These are phyloP conservation scores for Amitus sp. DNA, from an alignment of 2,888 invertebrate genomes.

Conservation along the genomic window DNA sequence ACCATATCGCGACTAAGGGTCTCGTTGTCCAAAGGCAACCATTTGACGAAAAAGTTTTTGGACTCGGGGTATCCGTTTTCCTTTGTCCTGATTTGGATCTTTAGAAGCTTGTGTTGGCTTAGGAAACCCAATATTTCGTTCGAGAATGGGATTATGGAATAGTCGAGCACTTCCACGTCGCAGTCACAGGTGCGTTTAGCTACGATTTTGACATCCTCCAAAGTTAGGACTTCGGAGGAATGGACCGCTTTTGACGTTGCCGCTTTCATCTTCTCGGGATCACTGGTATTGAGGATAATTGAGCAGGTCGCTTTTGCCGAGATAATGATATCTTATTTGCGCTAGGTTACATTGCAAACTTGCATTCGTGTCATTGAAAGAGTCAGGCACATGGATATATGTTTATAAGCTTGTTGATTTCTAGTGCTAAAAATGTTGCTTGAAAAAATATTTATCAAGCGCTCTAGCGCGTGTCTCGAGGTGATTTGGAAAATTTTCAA, in stretches of 20 bases:
- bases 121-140: constrained; percentile 53
- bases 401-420: neutral
- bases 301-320: neutral
- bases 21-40: constrained; percentile 68
- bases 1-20: constrained; percentile 67
- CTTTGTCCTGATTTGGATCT: constrained; percentile 32
- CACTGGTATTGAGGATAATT: constrained; percentile 5
- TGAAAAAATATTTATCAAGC: neutral
- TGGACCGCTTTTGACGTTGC: constrained; percentile 23
- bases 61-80: constrained; percentile 10
- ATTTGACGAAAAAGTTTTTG: constrained; percentile 70
- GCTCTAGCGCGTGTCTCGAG: too few relatives aligned
- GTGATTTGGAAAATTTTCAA: too few relatives aligned
- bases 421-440: neutral
- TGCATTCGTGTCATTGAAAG: too few relatives aligned
- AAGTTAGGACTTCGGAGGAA: constrained; percentile 31
- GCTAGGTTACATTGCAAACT: neutral
- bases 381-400: too few relatives aligned
- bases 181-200: constrained; percentile 21
- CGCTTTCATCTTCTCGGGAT: constrained; percentile 16
- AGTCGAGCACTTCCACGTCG: constrained; percentile 41
- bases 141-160: constrained; percentile 44
- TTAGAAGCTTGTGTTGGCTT: constrained; percentile 48
- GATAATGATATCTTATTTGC: constrained; percentile 7
- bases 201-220: constrained; percentile 37